Base-by-base conservation (phyloP, 1,140 invertebrate species). In the Drosophila funebris region DNA sequence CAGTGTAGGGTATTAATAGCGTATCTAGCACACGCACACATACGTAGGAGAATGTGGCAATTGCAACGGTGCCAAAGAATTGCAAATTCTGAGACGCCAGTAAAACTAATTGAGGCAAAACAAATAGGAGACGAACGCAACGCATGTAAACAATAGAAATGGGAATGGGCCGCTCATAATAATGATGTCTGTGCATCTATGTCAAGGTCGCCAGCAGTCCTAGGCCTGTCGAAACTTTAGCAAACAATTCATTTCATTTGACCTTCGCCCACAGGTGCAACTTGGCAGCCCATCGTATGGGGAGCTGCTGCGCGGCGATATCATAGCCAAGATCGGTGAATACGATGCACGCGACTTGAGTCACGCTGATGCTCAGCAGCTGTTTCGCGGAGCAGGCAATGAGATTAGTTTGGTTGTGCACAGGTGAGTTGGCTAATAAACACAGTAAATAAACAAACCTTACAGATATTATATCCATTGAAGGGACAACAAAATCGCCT, bases 351-450 rank as follows among this genome's bases (percentile, higher is more conserved):
- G 95, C 60, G 95, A 97, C 90, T 93, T 98, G 77, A 94, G 96
- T 80, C 97, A 98, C 91, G 95, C 97, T 92, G 96, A 98, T 92
- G 98, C 97, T 24, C 96, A 97, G 92, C 96, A 96, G 90, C 92
- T 98, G 60, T 97, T 98, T 92, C 95, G 96, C 92, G 96, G 95
- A 91, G 95, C 96, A 67, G 95, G 93, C 61, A 95, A 94, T 78
- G 93, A 94, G 84, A 95, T 95, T 73, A 93, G 93, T 88, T 91
- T 95, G 52, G 94, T 94, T 36, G 94, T 95, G 36, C 94, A 95
- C 90, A 94, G 94, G 94, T 95, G 92, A 90, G 71, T 22, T 9
- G 16, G 11, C 24, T n/a, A 31, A 36, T 36, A 0, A 36, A 4
- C 3, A 5, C 4, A 36, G 33, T 2, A 3, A 36, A 11, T 13